Base-by-base conservation (phyloP, 2,888 invertebrate genomes). In the Biston stratarius region DNA sequence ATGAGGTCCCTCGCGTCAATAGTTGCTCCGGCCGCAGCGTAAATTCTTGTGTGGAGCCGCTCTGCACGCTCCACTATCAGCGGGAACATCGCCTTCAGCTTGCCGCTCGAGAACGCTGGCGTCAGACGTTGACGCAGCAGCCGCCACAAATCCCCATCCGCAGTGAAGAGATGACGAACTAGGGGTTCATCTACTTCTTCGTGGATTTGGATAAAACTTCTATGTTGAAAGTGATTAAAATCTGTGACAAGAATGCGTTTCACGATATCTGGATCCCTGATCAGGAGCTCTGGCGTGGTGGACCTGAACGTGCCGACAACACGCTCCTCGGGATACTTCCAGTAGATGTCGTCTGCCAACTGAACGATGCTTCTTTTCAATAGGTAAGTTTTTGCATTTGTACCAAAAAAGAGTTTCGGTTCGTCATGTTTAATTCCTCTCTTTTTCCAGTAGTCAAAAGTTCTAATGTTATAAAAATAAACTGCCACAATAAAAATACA, bases 41-140 rank as follows among this genome's bases (percentile, higher is more conserved):
- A 51, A 8, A 82, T 80, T 0, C 75, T 76, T 0, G 24, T 34
- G 12, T 83, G 77, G 15, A 89, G 69, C 63, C 84, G 86, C 56
- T 86, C 83, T 0, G 91, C 84, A 56, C 89, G 84, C n/a, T 83
- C 76, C 11, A 86, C 78, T 2, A 90, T 81, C 42, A 90, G 71
- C 1, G 91, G 90, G 59, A 88, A 90, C 91, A 90, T 90, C 6
- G 77, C 82, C 61, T 85, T 88, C 40, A 90, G 69, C 57, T 89
- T 89, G 1, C 84, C 83, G 0, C 83, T 84, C 0, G 89, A 88
- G 58, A 90, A 90, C 0, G 89, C 83, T 0, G 88, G 79, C 15
- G 90, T 88, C 14, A 90, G 59, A 6, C 85, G 80, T 62, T 89
- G 86, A 0, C 90, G 79, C 6, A 87, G 60, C 5, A 90, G 74